phyloP scores from a whole-genome alignment of 2,888 invertebrate genomes.

The Platerodrilus igneus region DNA sequence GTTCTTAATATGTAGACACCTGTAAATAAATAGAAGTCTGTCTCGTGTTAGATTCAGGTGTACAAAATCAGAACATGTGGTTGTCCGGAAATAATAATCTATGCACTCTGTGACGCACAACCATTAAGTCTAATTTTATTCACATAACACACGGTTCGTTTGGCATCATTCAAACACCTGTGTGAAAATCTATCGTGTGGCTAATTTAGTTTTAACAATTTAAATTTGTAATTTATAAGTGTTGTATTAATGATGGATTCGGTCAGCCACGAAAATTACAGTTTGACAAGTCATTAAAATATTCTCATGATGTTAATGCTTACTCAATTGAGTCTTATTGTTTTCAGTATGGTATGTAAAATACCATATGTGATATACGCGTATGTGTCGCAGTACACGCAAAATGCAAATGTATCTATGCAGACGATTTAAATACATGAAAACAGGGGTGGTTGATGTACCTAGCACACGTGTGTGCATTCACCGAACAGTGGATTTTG shows the following conservation, averaged over 20 bases:
- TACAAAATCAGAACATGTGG: conserved; percentile 35
- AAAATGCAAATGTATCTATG: conserved; percentile 42
- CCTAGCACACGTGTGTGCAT: conserved; percentile 40
- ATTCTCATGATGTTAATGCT: too few species aligned
- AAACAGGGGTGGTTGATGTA: conserved; percentile 39
- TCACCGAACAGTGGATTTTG: conserved; percentile 37
- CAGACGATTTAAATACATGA: conserved; percentile 44
- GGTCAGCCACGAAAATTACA: neutral
- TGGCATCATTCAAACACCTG: conserved; percentile 22
- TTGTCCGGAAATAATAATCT: conserved; percentile 30
- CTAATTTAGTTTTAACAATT: conserved; percentile 18
- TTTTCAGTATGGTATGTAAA: too few species aligned
- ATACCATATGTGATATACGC: conserved; percentile 39
- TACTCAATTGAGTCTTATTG: too few species aligned
- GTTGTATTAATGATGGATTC: conserved; percentile 2
- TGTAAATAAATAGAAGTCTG: conserved; percentile 17
- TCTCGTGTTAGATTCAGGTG: conserved; percentile 25
- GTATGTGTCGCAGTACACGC: conserved; percentile 34
- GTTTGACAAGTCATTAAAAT: too few species aligned
- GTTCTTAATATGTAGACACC: too few species aligned
- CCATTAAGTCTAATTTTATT: conserved; percentile 32
- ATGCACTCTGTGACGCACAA: conserved; percentile 21
- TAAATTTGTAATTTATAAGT: conserved; percentile 9
- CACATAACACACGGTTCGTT: conserved; percentile 24
- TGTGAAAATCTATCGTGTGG: conserved; percentile 19